Evolutionary conservation across 2,113 vertebrate species (phyloP).

Genomic region (Rostratula benghalensis): DNA sequence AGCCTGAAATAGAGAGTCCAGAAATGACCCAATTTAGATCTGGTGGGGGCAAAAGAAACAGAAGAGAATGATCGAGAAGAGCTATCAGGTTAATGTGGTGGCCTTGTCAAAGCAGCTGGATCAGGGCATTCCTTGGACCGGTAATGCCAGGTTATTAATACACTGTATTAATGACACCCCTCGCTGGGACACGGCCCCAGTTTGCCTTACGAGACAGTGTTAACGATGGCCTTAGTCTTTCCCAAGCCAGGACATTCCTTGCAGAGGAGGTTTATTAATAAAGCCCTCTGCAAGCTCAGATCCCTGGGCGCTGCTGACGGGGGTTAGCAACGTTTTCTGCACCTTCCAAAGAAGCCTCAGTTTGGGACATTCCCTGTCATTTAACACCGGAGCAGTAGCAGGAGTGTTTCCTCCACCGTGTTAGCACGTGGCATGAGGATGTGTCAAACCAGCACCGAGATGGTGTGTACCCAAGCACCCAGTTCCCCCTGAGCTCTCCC

Average conservation of each 20-base stretch:
- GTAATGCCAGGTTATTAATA: slow-evolving; percentile 26
- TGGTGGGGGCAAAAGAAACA: not conserved
- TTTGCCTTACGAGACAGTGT: not conserved
- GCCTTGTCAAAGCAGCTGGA: not conserved
- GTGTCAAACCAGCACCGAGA: not conserved
- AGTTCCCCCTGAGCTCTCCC: not conserved
- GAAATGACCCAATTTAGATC: not conserved
- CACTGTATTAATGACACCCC: not conserved
- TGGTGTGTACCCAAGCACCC: not conserved
- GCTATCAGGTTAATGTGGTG: not conserved
- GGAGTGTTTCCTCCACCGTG: not conserved
- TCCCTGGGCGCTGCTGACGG: not conserved
- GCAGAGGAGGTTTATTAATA: not conserved
- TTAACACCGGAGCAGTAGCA: not conserved
- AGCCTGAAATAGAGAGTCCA: not conserved
- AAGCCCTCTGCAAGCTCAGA: not conserved
- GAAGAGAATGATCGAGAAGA: not conserved
- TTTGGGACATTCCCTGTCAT: not conserved
- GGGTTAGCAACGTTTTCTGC: not conserved
- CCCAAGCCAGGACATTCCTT: not conserved
- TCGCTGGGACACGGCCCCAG: not conserved
- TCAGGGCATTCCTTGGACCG: not conserved
- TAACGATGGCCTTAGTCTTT: not conserved
- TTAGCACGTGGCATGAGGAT: not conserved
- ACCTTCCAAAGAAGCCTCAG: not conserved